Conservation (phyloP, 2,113 vertebrate genomes). For the Leptobrachium leishanense region DNA sequence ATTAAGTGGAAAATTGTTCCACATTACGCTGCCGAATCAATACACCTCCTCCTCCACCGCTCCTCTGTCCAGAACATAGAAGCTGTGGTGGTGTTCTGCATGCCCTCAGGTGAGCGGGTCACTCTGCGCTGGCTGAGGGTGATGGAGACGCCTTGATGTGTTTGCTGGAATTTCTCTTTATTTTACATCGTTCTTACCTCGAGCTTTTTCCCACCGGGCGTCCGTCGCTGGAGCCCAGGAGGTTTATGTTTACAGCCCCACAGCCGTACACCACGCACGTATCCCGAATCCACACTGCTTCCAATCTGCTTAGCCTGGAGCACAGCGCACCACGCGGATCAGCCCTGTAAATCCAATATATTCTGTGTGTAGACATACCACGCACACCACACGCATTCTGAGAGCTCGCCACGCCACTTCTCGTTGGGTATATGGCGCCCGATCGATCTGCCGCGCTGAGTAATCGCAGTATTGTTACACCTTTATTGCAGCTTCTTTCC, state of each 20-base stretch:
- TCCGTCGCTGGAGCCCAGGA: background rate
- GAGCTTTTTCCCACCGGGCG: slow-evolving; percentile 1
- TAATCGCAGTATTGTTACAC: no score
- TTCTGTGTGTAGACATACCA: background rate
- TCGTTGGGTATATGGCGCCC: no score
- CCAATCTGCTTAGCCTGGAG: background rate
- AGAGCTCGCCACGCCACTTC: background rate
- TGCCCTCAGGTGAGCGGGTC: background rate
- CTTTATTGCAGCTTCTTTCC: no score
- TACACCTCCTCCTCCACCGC: background rate
- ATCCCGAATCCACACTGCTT: background rate
- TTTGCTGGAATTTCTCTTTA: background rate
- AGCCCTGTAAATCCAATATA: background rate
- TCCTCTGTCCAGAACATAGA: background rate
- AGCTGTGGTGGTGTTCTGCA: background rate
- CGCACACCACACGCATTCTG: background rate
- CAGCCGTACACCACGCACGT: background rate
- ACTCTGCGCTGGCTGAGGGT: no score
- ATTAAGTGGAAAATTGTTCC: slow-evolving; percentile 5
- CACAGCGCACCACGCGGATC: background rate
- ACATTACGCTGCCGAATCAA: background rate
- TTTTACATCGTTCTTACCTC: background rate
- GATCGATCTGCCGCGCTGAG: no score
- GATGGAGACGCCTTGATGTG: background rate
- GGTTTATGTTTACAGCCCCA: slow-evolving; percentile 4